Evolutionary conservation across 2,888 invertebrate species (phyloP).

Genomic region (Anoncus sp.): DNA sequence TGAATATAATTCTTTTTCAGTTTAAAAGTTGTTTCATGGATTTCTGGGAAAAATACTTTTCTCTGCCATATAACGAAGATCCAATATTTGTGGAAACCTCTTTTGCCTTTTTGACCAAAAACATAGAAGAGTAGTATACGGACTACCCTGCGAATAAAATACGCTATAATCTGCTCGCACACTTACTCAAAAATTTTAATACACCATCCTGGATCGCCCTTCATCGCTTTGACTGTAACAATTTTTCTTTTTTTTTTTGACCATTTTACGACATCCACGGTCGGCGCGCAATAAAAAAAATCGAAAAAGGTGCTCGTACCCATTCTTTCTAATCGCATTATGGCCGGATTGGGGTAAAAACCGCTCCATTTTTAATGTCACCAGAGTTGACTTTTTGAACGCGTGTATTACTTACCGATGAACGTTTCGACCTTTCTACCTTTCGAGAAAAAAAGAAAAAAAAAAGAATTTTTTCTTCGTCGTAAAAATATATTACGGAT

Average conservation of each 20-base stretch:
- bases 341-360: conserved; percentile 71
- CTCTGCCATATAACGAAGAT: conserved; percentile 10
- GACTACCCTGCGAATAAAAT: conserved; percentile 11
- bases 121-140: neutral
- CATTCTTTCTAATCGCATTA: conserved; percentile 71
- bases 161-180: conserved; percentile 22
- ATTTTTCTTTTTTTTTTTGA: too few species aligned
- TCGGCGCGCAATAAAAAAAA: conserved; percentile 60
- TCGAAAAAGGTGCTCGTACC: conserved; percentile 42
- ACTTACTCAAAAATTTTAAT: conserved; percentile 19
- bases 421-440: conserved; percentile 10
- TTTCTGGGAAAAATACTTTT: neutral
- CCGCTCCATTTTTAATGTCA: conserved; percentile 75
- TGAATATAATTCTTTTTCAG: neutral
- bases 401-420: conserved; percentile 7
- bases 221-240: conserved; percentile 53
- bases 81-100: conserved; percentile 52
- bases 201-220: neutral
- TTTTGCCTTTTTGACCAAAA: conserved; percentile 37
- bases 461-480: conserved; percentile 4
- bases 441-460: too few species aligned
- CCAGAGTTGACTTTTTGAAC: conserved; percentile 69
- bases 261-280: conserved; percentile 62
- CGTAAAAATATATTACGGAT: conserved; percentile 67
- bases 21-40: neutral